Conservation (phyloP, 2,888 invertebrate genomes). For the Incurvaria masculella region DNA sequence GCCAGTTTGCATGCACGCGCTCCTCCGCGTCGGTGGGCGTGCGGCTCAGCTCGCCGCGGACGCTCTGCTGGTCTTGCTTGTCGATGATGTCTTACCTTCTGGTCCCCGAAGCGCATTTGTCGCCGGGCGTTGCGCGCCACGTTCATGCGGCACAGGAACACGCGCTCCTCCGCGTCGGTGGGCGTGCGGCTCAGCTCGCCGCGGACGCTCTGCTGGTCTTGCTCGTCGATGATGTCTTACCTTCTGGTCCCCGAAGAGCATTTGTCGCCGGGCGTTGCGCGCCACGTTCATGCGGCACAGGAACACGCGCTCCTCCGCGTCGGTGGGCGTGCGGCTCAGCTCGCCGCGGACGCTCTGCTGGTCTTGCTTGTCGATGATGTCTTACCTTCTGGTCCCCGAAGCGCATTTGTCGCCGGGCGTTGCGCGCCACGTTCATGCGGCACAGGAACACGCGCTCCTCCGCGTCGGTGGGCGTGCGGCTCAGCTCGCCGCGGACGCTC, state of each 20-base stretch:
- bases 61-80: conserved; percentile 95
- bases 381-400: conserved; percentile 97
- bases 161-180: conserved; percentile 74
- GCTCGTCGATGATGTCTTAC: conserved; percentile 98
- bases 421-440: conserved; percentile 96
- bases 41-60: conserved; percentile 85
- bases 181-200: conserved; percentile 79
- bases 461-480: conserved; percentile 67
- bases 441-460: conserved; percentile 92
- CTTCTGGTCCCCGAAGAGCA: conserved; percentile 98
- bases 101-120: conserved; percentile 97
- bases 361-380: conserved; percentile 81
- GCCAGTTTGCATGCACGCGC: no score
- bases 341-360: conserved; percentile 94
- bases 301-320: conserved; percentile 85
- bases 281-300: conserved; percentile 98
- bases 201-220: conserved; percentile 95
- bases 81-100: conserved; percentile 79
- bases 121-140: conserved; percentile 94
- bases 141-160: conserved; percentile 97
- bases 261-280: conserved; percentile 91
- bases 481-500: conserved; percentile 89
- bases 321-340: conserved; percentile 68
- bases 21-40: conserved; percentile 74
- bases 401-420: conserved; percentile 93